A percentile compares a stretch with the other conserved stretches of the same genome.
These are phyloP conservation scores for Chaetura pelagica DNA, from an alignment of 2,113 vertebrate species.

Conservation along the genomic window DNA sequence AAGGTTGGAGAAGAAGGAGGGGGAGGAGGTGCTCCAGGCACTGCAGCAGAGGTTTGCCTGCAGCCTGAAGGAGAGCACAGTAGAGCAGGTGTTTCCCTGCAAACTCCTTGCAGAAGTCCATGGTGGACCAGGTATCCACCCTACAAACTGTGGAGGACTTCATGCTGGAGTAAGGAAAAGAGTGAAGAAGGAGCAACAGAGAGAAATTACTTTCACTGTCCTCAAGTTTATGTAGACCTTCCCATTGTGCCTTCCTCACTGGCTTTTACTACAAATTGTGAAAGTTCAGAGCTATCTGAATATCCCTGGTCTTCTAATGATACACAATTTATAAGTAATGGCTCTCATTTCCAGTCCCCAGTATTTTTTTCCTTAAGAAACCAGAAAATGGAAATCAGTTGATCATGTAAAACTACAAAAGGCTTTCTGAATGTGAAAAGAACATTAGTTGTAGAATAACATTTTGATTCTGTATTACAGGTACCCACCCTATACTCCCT, in stretches of 20 bases:
- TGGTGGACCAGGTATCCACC: not conserved
- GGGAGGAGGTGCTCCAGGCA: not conserved
- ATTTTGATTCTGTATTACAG: not conserved
- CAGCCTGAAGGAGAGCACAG: not conserved
- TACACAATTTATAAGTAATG: not conserved
- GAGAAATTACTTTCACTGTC: not conserved
- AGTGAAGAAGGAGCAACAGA: not conserved
- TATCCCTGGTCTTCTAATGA: not conserved
- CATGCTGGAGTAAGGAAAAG: not conserved
- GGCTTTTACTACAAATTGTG: not conserved
- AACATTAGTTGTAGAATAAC: not conserved
- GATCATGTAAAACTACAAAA: not conserved
- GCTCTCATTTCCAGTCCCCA: not conserved
- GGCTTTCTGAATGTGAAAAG: not conserved
- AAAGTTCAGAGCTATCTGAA: not conserved
- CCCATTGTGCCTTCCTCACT: not conserved
- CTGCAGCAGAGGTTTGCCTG: not conserved
- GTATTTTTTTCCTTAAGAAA: not conserved
- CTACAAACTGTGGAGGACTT: rapidly evolving
- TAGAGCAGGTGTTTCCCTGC: not conserved
- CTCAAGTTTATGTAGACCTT: not conserved
- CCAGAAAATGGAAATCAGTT: not conserved
- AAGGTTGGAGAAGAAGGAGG: not conserved
- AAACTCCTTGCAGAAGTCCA: not conserved
- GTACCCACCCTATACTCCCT: not conserved